Percentiles rank a stretch among this genome's conserved stretches.
Evolutionary conservation across 2,888 invertebrate genomes (phyloP).

Genomic region (Dimorphilus gyrociliatus): DNA sequence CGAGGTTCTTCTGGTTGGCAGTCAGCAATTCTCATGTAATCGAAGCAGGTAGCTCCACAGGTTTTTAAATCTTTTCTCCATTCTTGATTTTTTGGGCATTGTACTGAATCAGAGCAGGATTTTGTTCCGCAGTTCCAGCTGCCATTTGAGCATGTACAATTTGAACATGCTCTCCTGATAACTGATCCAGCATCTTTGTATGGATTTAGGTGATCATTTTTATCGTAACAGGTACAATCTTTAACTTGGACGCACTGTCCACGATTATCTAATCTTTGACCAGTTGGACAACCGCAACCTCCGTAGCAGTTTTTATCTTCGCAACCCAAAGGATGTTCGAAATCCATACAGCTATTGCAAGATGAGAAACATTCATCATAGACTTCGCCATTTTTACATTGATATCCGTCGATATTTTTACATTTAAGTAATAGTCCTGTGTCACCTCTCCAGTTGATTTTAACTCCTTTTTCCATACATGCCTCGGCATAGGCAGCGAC

Average conservation of each 20-base stretch:
- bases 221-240: slow-evolving; percentile 9
- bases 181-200: slow-evolving; percentile 5
- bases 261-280: slow-evolving; percentile 6
- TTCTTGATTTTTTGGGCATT: slow-evolving; percentile 55
- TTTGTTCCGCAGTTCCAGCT: slow-evolving; percentile 12
- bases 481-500: slow-evolving; percentile 60
- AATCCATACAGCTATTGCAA: slow-evolving; percentile 9
- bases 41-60: slow-evolving; percentile 6
- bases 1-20: not conserved
- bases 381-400: slow-evolving; percentile 7
- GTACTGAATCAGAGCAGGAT: slow-evolving; percentile 31
- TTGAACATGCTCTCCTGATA: slow-evolving; percentile 7
- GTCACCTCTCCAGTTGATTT: slow-evolving; percentile 49
- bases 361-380: slow-evolving; percentile 11
- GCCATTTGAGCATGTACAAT: slow-evolving; percentile 13
- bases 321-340: slow-evolving; percentile 1
- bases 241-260: slow-evolving; percentile 6
- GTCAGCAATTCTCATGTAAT: too few species aligned
- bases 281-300: slow-evolving; percentile 63
- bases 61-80: slow-evolving; percentile 35
- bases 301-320: slow-evolving; percentile 43
- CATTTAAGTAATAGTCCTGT: slow-evolving; percentile 2
- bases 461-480: slow-evolving; percentile 52
- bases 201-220: slow-evolving; percentile 2
- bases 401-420: slow-evolving; percentile 6